These are phyloP conservation scores for Hippopotamyrus pictus DNA, from an alignment of 2,797 vertebrate species.

Conservation along the genomic window DNA sequence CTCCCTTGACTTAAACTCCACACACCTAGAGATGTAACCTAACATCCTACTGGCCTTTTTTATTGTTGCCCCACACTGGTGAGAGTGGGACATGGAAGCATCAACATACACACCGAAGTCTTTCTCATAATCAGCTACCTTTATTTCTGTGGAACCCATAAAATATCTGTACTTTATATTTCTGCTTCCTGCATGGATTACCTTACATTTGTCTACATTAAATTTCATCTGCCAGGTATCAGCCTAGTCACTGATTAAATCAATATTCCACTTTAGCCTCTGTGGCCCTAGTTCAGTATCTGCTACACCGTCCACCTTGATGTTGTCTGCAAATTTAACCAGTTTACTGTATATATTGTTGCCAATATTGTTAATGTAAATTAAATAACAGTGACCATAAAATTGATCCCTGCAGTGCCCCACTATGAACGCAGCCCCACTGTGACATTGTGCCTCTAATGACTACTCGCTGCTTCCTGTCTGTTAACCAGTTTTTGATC, in stretches of 20 bases:
- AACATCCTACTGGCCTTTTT: no score
- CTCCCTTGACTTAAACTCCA: no score
- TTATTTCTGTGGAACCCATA: no score
- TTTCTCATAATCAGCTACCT: no score
- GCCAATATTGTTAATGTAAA: neutral
- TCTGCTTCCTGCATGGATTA: no score
- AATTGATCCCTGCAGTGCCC: neutral
- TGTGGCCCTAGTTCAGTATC: neutral
- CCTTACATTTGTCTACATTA: no score
- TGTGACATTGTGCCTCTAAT: neutral
- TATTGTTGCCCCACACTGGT: no score
- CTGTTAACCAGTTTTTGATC: neutral
- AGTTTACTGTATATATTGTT: no score
- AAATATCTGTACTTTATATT: no score
- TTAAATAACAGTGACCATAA: neutral
- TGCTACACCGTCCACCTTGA: neutral
- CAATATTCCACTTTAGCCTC: neutral
- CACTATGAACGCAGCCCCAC: neutral
- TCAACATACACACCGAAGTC: no score
- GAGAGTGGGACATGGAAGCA: no score
- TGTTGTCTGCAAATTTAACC: neutral
- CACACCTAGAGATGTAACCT: no score
- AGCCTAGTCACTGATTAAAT: neutral
- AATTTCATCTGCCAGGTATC: neutral
- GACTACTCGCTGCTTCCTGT: neutral